Evolutionary conservation across 2,888 invertebrate species (phyloP).

Genomic region (Bembecia ichneumoniformis): DNA sequence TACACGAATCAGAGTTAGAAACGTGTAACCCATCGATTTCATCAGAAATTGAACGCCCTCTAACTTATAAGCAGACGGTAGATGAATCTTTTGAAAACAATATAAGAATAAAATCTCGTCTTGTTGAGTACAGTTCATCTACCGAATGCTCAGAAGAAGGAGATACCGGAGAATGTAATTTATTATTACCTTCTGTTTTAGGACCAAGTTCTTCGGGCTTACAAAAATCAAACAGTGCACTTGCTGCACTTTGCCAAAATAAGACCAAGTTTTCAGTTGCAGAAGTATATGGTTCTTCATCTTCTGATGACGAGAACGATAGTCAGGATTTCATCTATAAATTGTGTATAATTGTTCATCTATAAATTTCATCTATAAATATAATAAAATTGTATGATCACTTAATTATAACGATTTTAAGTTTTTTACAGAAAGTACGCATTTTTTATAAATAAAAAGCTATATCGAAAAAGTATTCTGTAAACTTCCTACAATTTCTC

Average conservation of each 20-base stretch:
- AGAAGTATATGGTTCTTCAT: neutral
- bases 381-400: too few relatives aligned
- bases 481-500: too few relatives aligned
- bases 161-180: neutral
- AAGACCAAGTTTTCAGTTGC: neutral
- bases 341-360: too few relatives aligned
- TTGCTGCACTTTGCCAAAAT: neutral
- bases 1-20: too few relatives aligned
- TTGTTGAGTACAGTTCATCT: neutral
- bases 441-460: too few relatives aligned
- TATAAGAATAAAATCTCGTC: neutral
- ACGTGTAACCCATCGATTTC: too few relatives aligned
- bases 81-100: neutral
- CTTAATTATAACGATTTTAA: too few relatives aligned
- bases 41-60: too few relatives aligned
- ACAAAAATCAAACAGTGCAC: neutral
- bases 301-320: slow-evolving; percentile 1
- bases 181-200: neutral
- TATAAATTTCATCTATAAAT: too few relatives aligned
- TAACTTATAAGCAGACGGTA: too few relatives aligned
- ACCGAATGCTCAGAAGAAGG: neutral
- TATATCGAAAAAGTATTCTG: too few relatives aligned
- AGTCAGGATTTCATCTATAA: neutral
- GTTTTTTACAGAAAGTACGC: too few relatives aligned
- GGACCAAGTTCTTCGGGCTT: neutral